Conservation (phyloP, 1,140 invertebrate species). For the Philopotamus ludificatus region DNA sequence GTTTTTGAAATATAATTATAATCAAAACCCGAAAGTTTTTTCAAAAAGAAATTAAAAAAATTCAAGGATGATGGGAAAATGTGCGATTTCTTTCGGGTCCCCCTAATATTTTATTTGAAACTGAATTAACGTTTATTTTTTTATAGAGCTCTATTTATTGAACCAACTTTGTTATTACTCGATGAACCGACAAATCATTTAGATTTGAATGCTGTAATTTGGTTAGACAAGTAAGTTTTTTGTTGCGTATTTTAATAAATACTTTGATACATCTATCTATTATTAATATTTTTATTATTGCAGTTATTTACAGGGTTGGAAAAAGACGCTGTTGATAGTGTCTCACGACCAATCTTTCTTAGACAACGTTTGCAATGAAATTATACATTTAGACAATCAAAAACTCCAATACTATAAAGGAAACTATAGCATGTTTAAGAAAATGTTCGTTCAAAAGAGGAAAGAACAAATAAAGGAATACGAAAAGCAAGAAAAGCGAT, state of each 20-base stretch:
- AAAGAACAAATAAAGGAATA: conserved; percentile 96
- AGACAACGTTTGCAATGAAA: conserved; percentile 98
- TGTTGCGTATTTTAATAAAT: no score
- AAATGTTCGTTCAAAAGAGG: conserved; percentile 95
- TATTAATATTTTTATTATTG: conserved; percentile 20
- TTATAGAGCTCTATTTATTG: conserved; percentile 77
- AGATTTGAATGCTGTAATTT: conserved; percentile 98
- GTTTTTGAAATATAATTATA: no score
- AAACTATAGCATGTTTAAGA: conserved; percentile 98
- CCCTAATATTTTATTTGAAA: neutral
- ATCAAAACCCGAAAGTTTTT: no score
- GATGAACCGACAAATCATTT: conserved; percentile 96
- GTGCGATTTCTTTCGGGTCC: neutral
- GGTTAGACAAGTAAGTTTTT: conserved; percentile 92
- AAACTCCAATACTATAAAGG: conserved; percentile 98
- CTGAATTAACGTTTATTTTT: conserved; percentile 13
- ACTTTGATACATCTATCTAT: neutral
- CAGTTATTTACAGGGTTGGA: conserved; percentile 94
- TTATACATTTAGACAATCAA: conserved; percentile 93
- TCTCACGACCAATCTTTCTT: conserved; percentile 99
- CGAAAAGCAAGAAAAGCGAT: conserved; percentile 95
- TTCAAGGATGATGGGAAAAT: neutral
- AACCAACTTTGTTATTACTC: conserved; percentile 91
- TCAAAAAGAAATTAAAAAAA: no score
- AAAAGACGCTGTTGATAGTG: conserved; percentile 95